These are phyloP conservation scores for Seriola rivoliana DNA, from an alignment of 2,113 vertebrate genomes.

Conservation along the genomic window DNA sequence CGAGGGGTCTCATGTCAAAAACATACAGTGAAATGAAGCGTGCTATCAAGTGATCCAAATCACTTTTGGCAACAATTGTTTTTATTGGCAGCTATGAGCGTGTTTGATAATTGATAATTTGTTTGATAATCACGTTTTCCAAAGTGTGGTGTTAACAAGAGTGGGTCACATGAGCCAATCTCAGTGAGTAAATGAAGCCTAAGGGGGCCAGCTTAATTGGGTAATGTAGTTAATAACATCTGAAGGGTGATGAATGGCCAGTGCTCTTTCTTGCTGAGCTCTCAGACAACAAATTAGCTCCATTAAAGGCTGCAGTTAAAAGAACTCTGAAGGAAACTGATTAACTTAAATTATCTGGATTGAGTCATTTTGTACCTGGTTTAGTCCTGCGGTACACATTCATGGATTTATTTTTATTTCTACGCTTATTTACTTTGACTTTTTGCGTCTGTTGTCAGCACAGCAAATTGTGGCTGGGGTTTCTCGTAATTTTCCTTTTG, in stretches of 20 bases:
- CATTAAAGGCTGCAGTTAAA: slow-evolving; percentile 82
- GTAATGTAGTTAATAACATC: slow-evolving; percentile 84
- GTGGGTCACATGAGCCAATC: slow-evolving; percentile 70
- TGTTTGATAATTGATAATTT: slow-evolving; percentile 63
- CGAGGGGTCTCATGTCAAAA: slow-evolving; percentile 13
- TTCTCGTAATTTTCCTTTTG: slow-evolving; percentile 41
- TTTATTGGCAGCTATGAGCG: slow-evolving; percentile 51
- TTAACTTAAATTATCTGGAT: slow-evolving; percentile 78
- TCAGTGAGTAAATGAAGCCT: slow-evolving; percentile 76
- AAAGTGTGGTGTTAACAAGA: slow-evolving; percentile 67
- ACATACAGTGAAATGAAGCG: slow-evolving; percentile 40
- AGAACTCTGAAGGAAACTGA: slow-evolving; percentile 78
- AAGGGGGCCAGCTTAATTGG: slow-evolving; percentile 77
- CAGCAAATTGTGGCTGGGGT: slow-evolving; percentile 6
- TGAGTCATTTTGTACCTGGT: slow-evolving; percentile 68
- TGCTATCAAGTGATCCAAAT: slow-evolving; percentile 48
- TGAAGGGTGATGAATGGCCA: slow-evolving; percentile 83
- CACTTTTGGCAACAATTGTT: slow-evolving; percentile 53
- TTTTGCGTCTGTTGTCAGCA: slow-evolving; percentile 45
- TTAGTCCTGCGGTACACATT: slow-evolving; percentile 50
- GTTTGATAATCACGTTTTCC: slow-evolving; percentile 59
- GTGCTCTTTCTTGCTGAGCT: slow-evolving; percentile 76
- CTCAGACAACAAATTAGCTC: slow-evolving; percentile 82
- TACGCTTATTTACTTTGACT: slow-evolving; percentile 48
- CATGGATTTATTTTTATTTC: slow-evolving; percentile 55